Conservation (phyloP, 2,113 vertebrate species). For the Corythaeola cristata region DNA sequence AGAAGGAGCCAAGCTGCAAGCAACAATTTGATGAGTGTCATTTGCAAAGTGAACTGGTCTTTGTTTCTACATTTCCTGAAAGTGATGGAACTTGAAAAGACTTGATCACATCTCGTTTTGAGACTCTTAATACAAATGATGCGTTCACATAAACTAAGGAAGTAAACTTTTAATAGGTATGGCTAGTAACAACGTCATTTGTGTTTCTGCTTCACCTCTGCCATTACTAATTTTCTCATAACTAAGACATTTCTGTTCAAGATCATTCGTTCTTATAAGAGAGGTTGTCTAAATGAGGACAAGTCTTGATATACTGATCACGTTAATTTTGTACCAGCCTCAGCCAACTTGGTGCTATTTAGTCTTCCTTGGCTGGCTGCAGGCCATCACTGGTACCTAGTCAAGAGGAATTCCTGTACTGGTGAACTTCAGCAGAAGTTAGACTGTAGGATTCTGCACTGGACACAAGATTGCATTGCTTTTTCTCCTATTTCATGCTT, state of each 20-base stretch:
- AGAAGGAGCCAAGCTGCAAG: not conserved
- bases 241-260: not conserved
- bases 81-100: not conserved
- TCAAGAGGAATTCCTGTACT: not conserved
- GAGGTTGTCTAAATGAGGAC: not conserved
- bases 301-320: not conserved
- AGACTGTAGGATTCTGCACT: not conserved
- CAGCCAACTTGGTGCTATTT: not conserved
- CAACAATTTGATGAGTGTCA: not conserved
- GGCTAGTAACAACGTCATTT: not conserved
- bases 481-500: not conserved
- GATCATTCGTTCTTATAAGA: not conserved
- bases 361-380: not conserved
- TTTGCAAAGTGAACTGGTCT: not conserved
- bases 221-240: not conserved
- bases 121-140: not conserved
- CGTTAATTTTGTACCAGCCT: not conserved
- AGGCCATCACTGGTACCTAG: not conserved
- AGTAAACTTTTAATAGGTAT: not conserved
- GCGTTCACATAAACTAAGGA: not conserved
- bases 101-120: not conserved
- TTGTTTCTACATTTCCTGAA: not conserved
- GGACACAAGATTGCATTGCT: not conserved
- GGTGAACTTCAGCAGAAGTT: not conserved
- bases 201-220: not conserved